A percentile compares a stretch with the other conserved stretches of the same genome.
Conservation (phyloP, 2,888 invertebrate species). For the Caenorhabditis sp. region DNA sequence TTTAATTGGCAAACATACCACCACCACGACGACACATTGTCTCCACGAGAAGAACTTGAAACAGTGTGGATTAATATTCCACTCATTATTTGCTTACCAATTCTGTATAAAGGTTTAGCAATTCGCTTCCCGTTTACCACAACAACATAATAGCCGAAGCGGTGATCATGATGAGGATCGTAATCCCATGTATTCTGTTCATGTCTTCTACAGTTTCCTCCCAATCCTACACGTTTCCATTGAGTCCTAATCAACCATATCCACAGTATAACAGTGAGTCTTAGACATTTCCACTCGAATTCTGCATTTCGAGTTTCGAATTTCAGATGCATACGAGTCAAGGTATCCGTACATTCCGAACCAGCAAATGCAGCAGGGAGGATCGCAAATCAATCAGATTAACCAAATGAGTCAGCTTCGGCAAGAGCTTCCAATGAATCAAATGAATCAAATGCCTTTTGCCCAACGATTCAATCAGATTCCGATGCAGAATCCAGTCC, state of each 20-base stretch:
- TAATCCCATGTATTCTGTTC: constrained; percentile 21
- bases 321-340: constrained; percentile 38
- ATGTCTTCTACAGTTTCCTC: constrained; percentile 3
- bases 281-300: too few relatives aligned
- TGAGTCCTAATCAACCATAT: constrained; percentile 49
- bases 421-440: background rate
- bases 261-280: constrained; percentile 53
- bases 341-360: constrained; percentile 45
- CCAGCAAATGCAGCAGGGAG: constrained; percentile 25
- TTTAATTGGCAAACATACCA: constrained; percentile 42
- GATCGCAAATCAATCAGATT: background rate
- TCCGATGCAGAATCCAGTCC: constrained; percentile 31
- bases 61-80: constrained; percentile 40
- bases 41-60: constrained; percentile 50
- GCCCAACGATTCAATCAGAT: constrained; percentile 24
- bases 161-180: constrained; percentile 12
- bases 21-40: constrained; percentile 38
- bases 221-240: constrained; percentile 55
- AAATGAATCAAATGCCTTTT: constrained; percentile 10
- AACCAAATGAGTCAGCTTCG: background rate
- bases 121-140: constrained; percentile 28
- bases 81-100: constrained; percentile 55
- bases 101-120: constrained; percentile 51
- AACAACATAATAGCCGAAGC: constrained; percentile 2
- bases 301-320: background rate